A percentile compares a stretch with the other conserved stretches of the same genome.
These are phyloP conservation scores for Lagria hirta DNA, from an alignment of 2,888 invertebrate genomes.

Conservation along the genomic window DNA sequence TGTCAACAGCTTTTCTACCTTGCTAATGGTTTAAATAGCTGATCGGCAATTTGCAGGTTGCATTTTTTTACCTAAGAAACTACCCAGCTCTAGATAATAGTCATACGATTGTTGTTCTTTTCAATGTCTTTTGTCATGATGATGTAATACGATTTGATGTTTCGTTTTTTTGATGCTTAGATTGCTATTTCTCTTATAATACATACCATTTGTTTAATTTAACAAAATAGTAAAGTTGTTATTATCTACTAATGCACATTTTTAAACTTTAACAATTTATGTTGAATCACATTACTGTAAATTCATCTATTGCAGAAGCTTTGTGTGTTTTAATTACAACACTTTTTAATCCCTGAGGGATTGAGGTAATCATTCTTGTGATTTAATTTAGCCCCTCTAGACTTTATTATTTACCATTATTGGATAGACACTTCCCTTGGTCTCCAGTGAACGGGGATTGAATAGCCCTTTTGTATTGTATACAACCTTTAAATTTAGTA, in stretches of 20 bases:
- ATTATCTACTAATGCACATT: no score
- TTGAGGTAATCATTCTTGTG: constrained; percentile 28
- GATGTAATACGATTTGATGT: constrained; percentile 17
- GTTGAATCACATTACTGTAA: no score
- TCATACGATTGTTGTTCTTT: constrained; percentile 21
- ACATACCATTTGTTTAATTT: no score
- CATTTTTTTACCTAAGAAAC: constrained; percentile 13
- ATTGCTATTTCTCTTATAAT: no score
- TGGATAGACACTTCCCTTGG: constrained; percentile 29
- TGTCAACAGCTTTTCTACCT: constrained; percentile 17
- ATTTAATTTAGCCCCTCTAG: constrained; percentile 31
- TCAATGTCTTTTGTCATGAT: constrained; percentile 14
- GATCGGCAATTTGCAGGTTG: constrained; percentile 22
- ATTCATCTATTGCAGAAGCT: no score
- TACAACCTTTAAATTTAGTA: no score
- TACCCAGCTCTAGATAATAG: constrained; percentile 18
- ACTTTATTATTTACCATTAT: constrained; percentile 29
- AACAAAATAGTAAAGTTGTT: no score
- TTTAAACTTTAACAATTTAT: no score
- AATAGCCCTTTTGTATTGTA: no score
- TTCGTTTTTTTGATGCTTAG: constrained; percentile 3
- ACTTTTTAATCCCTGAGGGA: constrained; percentile 10
- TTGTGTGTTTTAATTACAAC: constrained; percentile 14
- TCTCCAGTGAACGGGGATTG: no score
- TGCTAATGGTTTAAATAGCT: constrained; percentile 31